phyloP scores from a whole-genome alignment of 2,888 invertebrate species.

The Torymus aiolomorphi region DNA sequence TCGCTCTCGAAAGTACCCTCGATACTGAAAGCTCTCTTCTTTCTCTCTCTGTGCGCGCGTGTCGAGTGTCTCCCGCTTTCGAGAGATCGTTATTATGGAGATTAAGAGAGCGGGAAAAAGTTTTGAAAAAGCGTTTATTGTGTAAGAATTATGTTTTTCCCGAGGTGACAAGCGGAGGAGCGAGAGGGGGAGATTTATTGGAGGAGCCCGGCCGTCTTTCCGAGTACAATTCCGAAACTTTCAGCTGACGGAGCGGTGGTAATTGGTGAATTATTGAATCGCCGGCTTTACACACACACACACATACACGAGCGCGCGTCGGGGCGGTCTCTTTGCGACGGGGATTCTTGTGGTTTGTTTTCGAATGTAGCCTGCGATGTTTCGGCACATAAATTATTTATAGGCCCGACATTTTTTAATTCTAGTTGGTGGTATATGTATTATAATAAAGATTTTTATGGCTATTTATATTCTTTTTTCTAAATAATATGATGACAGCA shows the following conservation, averaged over 20 bases:
- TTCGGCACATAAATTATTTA: too few relatives aligned
- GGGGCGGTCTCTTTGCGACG: constrained; percentile 14
- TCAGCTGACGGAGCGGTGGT: constrained; percentile 35
- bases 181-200: constrained; percentile 45
- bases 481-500: too few relatives aligned
- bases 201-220: constrained; percentile 10
- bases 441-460: too few relatives aligned
- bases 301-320: constrained; percentile 5
- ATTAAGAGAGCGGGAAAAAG: constrained; percentile 48
- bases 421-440: too few relatives aligned
- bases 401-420: too few relatives aligned
- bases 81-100: constrained; percentile 49
- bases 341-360: constrained; percentile 8
- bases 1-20: constrained; percentile 8
- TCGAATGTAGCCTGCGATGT: neutral
- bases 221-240: constrained; percentile 45
- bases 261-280: constrained; percentile 55
- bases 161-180: constrained; percentile 37
- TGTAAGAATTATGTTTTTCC: constrained; percentile 52
- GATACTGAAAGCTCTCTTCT: neutral
- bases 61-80: neutral
- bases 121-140: constrained; percentile 54
- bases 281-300: neutral
- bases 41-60: constrained; percentile 14
- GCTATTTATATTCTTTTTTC: too few relatives aligned